Percentiles rank a stretch among this genome's conserved stretches.
Conservation (phyloP, 1,140 invertebrate genomes). For the Drosophila sp. region DNA sequence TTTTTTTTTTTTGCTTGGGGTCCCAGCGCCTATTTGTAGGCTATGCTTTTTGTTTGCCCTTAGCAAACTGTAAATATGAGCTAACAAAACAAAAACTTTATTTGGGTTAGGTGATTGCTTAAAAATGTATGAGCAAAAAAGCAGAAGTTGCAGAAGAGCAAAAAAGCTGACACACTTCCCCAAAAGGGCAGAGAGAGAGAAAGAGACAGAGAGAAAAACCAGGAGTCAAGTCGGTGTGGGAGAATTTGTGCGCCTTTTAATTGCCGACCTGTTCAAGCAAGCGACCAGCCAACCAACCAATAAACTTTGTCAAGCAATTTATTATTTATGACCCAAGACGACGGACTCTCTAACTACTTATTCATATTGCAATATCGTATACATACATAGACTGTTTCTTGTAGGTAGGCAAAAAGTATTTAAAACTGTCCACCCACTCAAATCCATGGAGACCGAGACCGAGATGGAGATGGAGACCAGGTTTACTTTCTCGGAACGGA, state of each 20-base stretch:
- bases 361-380: conserved; percentile 7
- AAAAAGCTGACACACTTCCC: conserved; percentile 6
- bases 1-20: neutral
- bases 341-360: conserved; percentile 13
- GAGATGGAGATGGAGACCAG: neutral
- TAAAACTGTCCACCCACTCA: conserved; percentile 8
- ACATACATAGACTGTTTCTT: neutral
- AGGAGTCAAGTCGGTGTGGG: neutral
- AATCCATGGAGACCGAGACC: neutral
- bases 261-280: conserved; percentile 11
- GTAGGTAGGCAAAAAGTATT: conserved; percentile 8
- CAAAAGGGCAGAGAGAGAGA: neutral
- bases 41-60: conserved; percentile 45
- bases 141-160: conserved; percentile 6
- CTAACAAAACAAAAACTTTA: conserved; percentile 54
- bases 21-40: conserved; percentile 38
- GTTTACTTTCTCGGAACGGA: conserved; percentile 19
- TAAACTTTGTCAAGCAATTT: conserved; percentile 14
- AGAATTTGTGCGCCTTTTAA: conserved; percentile 11
- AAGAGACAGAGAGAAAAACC: neutral
- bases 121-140: conserved; percentile 64
- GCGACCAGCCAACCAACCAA: neutral
- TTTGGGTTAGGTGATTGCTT: conserved; percentile 76
- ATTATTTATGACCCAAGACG: conserved; percentile 17
- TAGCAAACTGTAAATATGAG: conserved; percentile 57